Percentiles rank a stretch among this genome's conserved stretches.
Conservation (phyloP, 1,140 invertebrate species). For the Gonioctena quinquepunctata region DNA sequence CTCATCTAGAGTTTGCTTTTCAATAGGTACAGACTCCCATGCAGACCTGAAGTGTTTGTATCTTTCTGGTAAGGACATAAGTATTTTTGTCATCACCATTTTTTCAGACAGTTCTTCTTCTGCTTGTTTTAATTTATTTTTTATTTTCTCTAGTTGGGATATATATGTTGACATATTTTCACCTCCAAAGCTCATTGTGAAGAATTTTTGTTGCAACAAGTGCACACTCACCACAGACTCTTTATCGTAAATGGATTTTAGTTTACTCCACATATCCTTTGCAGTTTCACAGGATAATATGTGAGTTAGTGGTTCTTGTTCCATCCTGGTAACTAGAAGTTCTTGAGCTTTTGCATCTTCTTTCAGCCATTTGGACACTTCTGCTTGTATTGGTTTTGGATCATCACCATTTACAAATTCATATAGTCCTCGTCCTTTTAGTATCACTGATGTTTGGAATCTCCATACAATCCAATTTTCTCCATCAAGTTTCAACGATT, state of each 20-base stretch:
- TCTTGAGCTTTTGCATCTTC: slow-evolving; percentile 35
- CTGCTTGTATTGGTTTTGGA: slow-evolving; percentile 4
- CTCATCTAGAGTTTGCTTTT: slow-evolving; percentile 42
- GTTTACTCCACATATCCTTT: slow-evolving; percentile 46
- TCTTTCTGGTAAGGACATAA: slow-evolving; percentile 43
- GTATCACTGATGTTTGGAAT: slow-evolving; percentile 25
- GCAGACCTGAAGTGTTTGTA: slow-evolving; percentile 50
- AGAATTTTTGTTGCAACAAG: slow-evolving; percentile 45
- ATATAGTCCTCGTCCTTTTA: slow-evolving; percentile 17
- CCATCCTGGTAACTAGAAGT: slow-evolving; percentile 36
- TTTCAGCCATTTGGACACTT: slow-evolving; percentile 25
- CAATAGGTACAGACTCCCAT: slow-evolving; percentile 45
- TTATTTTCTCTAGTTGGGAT: slow-evolving; percentile 44
- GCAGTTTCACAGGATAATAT: slow-evolving; percentile 44
- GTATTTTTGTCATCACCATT: slow-evolving; percentile 49
- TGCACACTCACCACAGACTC: slow-evolving; percentile 42
- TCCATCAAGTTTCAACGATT: too few species aligned
- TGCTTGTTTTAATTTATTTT: slow-evolving; percentile 38
- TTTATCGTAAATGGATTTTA: slow-evolving; percentile 46
- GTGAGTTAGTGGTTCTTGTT: slow-evolving; percentile 35
- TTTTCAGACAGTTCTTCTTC: slow-evolving; percentile 41
- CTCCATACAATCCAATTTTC: slow-evolving; percentile 30
- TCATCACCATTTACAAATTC: slow-evolving; percentile 10
- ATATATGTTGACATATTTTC: slow-evolving; percentile 41
- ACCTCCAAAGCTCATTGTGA: slow-evolving; percentile 16